These are phyloP conservation scores for Habropoda laboriosa DNA, from an alignment of 1,140 invertebrate species.

Conservation along the genomic window DNA sequence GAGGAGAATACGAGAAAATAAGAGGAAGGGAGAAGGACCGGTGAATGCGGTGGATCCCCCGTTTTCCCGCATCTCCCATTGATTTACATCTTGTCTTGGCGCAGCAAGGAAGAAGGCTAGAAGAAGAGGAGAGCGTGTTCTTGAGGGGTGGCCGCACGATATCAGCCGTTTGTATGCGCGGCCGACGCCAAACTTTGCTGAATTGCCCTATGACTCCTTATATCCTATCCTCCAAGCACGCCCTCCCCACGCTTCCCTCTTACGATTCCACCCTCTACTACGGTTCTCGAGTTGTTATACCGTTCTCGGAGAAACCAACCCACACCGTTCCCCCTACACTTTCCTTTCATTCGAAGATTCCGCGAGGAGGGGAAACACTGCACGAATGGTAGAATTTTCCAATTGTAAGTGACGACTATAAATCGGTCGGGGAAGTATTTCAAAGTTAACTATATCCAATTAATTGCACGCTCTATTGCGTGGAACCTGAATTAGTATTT, in stretches of 20 bases:
- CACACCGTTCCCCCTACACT: neutral
- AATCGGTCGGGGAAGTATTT: slow-evolving; percentile 40
- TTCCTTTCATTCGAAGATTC: slow-evolving; percentile 13
- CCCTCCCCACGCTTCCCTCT: slow-evolving; percentile 51
- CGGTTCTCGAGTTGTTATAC: slow-evolving; percentile 60
- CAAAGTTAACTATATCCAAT: slow-evolving; percentile 13
- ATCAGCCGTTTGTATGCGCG: slow-evolving; percentile 81
- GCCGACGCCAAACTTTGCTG: slow-evolving; percentile 79
- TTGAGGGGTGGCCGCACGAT: slow-evolving; percentile 68
- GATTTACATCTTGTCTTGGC: slow-evolving; percentile 80
- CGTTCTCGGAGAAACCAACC: slow-evolving; percentile 65
- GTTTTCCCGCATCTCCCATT: slow-evolving; percentile 74
- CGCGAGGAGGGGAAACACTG: slow-evolving; percentile 33
- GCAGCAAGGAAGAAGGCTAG: slow-evolving; percentile 45
- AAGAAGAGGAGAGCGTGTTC: slow-evolving; percentile 47
- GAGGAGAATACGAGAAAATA: slow-evolving; percentile 47
- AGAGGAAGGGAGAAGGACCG: slow-evolving; percentile 24
- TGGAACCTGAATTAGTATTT: neutral
- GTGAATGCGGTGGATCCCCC: slow-evolving; percentile 69
- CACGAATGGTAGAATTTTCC: neutral
- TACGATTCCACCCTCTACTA: slow-evolving; percentile 57
- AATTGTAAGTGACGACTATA: slow-evolving; percentile 35
- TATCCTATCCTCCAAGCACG: slow-evolving; percentile 62
- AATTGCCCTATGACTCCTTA: slow-evolving; percentile 80
- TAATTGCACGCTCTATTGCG: neutral